Conservation (phyloP, 1,140 invertebrate genomes). For the Maniola jurtina region DNA sequence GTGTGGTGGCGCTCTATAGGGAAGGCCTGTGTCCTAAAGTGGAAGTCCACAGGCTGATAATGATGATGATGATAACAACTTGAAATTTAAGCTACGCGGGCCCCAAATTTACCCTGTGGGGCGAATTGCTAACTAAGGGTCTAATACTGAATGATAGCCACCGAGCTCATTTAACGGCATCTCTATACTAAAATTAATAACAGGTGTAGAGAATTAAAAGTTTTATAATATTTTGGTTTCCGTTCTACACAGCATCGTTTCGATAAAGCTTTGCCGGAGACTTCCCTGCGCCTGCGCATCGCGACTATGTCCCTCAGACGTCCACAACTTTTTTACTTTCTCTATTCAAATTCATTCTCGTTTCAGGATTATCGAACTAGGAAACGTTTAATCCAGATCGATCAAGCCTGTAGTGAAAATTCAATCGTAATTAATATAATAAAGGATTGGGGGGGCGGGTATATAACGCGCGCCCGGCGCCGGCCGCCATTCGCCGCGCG, state of each 20-base stretch:
- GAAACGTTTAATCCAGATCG: conserved; percentile 61
- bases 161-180: too few species aligned
- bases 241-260: background rate
- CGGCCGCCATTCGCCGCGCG: conserved; percentile 66
- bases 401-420: conserved; percentile 61
- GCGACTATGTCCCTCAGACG: background rate
- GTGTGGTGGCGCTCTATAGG: too few species aligned
- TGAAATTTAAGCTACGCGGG: too few species aligned
- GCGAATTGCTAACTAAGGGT: too few species aligned
- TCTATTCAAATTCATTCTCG: conserved; percentile 21
- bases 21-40: too few species aligned
- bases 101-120: too few species aligned
- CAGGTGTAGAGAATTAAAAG: too few species aligned
- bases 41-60: too few species aligned
- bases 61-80: too few species aligned
- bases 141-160: too few species aligned
- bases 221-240: too few species aligned
- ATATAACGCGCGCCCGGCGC: conserved; percentile 47
- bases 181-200: too few species aligned
- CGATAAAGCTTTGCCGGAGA: background rate
- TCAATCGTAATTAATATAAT: conserved; percentile 71
- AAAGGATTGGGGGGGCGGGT: conserved; percentile 63
- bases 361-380: conserved; percentile 52
- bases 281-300: background rate
- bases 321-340: conserved; percentile 28